Percentiles rank a stretch among this genome's conserved stretches.
These are phyloP conservation scores for Pipistrellus kuhlii DNA, from an alignment of 2,797 vertebrate species.

Conservation along the genomic window DNA sequence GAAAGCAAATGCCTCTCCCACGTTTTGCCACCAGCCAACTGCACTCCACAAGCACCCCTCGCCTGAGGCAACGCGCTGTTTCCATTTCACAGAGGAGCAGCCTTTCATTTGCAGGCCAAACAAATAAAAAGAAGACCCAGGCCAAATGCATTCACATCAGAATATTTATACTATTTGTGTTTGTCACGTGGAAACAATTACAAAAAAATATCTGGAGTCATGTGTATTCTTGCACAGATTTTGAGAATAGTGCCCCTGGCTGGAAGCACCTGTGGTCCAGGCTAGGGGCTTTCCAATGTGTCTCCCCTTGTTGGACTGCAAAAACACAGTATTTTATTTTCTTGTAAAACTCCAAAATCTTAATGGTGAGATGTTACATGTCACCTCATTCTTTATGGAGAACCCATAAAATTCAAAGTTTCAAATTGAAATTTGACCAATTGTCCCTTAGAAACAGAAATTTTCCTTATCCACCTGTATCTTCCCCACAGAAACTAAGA, in stretches of 20 bases:
- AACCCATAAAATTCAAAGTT: background rate
- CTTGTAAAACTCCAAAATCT: background rate
- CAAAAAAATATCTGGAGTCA: background rate
- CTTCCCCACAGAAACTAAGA: background rate
- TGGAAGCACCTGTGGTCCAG: background rate
- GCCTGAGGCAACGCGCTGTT: background rate
- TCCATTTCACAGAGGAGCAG: background rate
- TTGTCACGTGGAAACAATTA: background rate
- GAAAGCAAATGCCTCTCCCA: background rate
- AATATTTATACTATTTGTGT: background rate
- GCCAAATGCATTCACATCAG: background rate
- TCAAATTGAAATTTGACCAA: background rate
- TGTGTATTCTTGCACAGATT: background rate
- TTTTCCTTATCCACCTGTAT: background rate
- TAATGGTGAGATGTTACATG: too few relatives aligned
- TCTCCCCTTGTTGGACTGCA: accelerated
- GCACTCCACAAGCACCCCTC: background rate
- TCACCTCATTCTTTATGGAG: background rate
- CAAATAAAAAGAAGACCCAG: constrained; percentile 57
- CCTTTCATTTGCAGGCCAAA: background rate
- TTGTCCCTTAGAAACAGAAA: background rate
- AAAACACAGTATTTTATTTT: accelerated
- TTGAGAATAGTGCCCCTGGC: background rate
- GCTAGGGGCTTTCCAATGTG: accelerated
- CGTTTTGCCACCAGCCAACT: accelerated